phyloP scores from a whole-genome alignment of 2,113 vertebrate species.

The Chionis minor region DNA sequence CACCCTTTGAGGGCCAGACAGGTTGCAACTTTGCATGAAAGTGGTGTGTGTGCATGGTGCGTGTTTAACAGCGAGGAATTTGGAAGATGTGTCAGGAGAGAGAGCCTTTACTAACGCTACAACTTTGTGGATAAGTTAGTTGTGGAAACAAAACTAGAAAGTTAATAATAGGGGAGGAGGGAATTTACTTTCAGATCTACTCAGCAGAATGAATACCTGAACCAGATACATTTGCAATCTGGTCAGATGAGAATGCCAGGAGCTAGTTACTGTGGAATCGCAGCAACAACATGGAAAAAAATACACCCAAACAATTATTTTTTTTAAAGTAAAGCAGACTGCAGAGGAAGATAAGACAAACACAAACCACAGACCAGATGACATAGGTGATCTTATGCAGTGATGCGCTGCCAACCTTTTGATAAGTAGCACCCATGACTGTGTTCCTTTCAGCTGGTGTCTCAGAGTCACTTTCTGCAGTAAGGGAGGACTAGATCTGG shows the following conservation, averaged over 20 bases:
- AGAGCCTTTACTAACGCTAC: slow-evolving; percentile 26
- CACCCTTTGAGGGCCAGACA: slow-evolving; percentile 19
- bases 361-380: neutral
- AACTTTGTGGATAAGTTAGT: slow-evolving; percentile 48
- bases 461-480: neutral
- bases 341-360: neutral
- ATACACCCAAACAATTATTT: neutral
- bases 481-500: neutral
- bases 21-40: slow-evolving; percentile 53
- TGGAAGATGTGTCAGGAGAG: slow-evolving; percentile 36
- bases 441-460: neutral
- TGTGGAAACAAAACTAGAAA: slow-evolving; percentile 55
- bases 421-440: neutral
- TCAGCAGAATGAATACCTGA: slow-evolving; percentile 17
- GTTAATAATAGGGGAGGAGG: neutral
- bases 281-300: neutral
- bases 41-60: no score
- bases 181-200: neutral
- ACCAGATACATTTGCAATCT: neutral
- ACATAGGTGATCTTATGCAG: neutral
- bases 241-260: neutral
- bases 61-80: slow-evolving; percentile 67
- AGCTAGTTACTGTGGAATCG: neutral
- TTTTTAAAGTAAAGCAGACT: neutral
- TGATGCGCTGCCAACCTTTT: neutral